Evolutionary conservation across 2,888 invertebrate genomes (phyloP).

Genomic region (Sepioteuthis lessoniana): DNA sequence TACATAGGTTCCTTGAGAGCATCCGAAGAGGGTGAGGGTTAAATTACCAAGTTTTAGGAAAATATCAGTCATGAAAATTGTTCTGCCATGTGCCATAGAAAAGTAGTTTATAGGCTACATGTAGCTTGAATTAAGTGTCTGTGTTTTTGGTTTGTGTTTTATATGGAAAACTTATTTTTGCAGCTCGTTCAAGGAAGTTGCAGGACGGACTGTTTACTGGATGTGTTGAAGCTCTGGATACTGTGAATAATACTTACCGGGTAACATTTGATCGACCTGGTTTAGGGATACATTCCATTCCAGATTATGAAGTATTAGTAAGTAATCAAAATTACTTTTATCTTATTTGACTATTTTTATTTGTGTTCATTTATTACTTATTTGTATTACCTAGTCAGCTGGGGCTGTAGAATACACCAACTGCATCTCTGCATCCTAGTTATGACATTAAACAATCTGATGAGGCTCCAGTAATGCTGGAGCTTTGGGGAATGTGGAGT

Average conservation of each 20-base stretch:
- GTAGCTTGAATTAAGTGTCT: not conserved
- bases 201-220: slow-evolving; percentile 97
- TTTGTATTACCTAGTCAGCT: no score
- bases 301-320: slow-evolving; percentile 92
- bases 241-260: slow-evolving; percentile 93
- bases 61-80: no score
- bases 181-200: slow-evolving; percentile 90
- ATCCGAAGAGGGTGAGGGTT: no score
- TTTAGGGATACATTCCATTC: slow-evolving; percentile 94
- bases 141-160: not conserved
- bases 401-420: no score
- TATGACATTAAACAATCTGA: no score
- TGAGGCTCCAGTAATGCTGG: no score
- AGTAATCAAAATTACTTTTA: slow-evolving; percentile 49
- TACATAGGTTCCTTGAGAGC: no score
- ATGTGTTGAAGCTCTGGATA: slow-evolving; percentile 94
- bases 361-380: not conserved
- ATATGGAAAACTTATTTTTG: slow-evolving; percentile 74
- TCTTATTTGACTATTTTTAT: not conserved
- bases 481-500: no score
- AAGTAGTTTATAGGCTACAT: no score
- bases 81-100: no score
- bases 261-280: slow-evolving; percentile 94
- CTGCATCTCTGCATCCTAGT: no score
- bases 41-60: no score